These are phyloP conservation scores for Montipora foliosa DNA, from an alignment of 64 coral and sea anemone species.

Conservation along the genomic window DNA sequence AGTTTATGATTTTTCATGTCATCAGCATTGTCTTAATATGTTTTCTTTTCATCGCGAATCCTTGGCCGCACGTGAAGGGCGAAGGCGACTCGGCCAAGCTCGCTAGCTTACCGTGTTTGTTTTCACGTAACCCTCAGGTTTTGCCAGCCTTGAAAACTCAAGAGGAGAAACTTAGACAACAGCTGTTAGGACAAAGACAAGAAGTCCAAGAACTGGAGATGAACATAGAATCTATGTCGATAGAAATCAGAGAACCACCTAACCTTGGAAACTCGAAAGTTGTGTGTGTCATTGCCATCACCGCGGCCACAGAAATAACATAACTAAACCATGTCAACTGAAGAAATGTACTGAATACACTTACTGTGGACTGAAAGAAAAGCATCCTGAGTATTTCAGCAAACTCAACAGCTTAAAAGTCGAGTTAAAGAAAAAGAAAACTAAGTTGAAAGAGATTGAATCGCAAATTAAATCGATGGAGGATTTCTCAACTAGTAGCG, in stretches of 20 bases:
- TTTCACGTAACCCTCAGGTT: not conserved
- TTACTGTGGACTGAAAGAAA: slow-evolving; percentile 54
- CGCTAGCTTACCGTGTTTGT: not conserved
- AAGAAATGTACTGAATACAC: slow-evolving; percentile 53
- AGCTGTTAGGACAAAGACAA: not conserved
- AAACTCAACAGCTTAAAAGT: slow-evolving; percentile 1
- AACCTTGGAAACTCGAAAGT: slow-evolving; percentile 17
- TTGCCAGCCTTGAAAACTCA: slow-evolving; percentile 4
- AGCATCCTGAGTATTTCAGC: slow-evolving; percentile 28
- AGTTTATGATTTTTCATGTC: not conserved
- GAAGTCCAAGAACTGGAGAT: slow-evolving; percentile 2
- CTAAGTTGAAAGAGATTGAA: slow-evolving; percentile 32
- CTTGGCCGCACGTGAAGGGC: not conserved
- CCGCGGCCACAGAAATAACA: slow-evolving; percentile 39
- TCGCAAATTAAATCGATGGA: slow-evolving; percentile 42
- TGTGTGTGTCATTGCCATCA: slow-evolving; percentile 53
- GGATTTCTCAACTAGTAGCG: slow-evolving; percentile 24
- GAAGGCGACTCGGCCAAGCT: not conserved
- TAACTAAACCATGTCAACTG: slow-evolving; percentile 37
- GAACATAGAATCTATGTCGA: slow-evolving; percentile 53
- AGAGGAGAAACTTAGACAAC: not conserved
- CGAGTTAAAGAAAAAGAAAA: slow-evolving; percentile 1
- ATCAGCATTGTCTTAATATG: not conserved
- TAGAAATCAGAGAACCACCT: slow-evolving; percentile 23
- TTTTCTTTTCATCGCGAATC: slow-evolving; percentile 11